Conservation (phyloP, 2,113 vertebrate genomes). For the Montifringilla adamsi region DNA sequence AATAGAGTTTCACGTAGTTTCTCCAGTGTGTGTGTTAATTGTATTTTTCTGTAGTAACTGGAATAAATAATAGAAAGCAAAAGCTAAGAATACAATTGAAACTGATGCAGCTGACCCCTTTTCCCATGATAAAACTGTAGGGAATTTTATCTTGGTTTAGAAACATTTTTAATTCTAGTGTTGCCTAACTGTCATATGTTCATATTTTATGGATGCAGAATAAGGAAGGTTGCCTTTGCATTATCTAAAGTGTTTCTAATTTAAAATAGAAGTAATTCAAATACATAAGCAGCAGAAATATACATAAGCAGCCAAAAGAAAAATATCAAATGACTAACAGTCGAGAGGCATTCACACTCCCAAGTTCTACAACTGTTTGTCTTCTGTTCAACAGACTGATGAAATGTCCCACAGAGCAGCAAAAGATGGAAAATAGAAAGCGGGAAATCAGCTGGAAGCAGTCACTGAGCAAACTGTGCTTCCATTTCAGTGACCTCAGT, state of each 20-base stretch:
- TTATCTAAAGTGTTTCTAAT: background rate
- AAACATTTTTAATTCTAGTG: background rate
- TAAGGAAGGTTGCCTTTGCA: background rate
- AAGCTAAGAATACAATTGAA: background rate
- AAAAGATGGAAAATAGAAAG: background rate
- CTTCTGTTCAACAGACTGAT: background rate
- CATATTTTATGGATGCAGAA: background rate
- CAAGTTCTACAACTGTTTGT: background rate
- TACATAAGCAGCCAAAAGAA: background rate
- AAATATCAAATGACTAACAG: background rate
- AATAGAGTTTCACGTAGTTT: background rate
- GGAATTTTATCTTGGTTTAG: background rate
- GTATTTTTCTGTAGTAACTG: background rate
- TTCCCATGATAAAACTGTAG: background rate
- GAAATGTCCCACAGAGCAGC: background rate
- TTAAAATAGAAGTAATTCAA: background rate
- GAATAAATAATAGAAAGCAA: background rate
- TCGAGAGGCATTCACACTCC: background rate
- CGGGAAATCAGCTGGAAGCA: background rate
- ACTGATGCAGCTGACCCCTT: background rate
- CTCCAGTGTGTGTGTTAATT: background rate
- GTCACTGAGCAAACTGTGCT: background rate
- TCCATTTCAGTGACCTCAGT: background rate
- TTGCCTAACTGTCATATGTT: background rate
- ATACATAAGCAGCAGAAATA: background rate